Evolutionary conservation across 2,888 invertebrate genomes (phyloP).

Genomic region (Xestia rhomboidea): DNA sequence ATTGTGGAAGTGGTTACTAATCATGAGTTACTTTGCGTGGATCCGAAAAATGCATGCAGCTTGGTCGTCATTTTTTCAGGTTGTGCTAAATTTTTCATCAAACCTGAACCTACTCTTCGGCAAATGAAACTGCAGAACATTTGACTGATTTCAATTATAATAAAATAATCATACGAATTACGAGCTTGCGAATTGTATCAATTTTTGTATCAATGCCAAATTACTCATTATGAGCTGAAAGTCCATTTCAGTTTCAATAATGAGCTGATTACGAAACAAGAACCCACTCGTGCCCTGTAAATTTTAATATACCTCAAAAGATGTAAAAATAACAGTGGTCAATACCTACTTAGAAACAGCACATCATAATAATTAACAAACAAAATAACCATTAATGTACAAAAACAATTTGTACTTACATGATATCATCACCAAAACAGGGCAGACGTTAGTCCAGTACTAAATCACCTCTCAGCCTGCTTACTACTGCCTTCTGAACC

Average conservation of each 20-base stretch:
- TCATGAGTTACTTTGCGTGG: not conserved
- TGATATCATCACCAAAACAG: not conserved
- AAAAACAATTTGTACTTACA: not conserved
- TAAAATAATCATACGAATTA: not conserved
- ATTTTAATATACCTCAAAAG: not conserved
- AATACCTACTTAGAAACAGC: not conserved
- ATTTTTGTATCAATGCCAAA: not conserved
- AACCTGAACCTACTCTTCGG: not conserved
- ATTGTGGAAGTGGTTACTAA: not conserved
- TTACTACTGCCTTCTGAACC: constrained; percentile 7
- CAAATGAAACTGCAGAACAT: not conserved
- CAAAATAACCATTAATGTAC: not conserved
- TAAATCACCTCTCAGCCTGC: constrained; percentile 34
- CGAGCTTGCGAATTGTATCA: rapidly evolving
- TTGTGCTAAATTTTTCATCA: not conserved
- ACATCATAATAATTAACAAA: too few relatives aligned
- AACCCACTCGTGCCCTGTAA: not conserved
- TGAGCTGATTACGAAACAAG: not conserved
- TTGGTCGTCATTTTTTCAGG: not conserved
- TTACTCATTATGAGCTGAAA: not conserved
- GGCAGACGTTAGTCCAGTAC: not conserved
- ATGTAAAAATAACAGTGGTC: not conserved
- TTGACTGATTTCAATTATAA: not conserved
- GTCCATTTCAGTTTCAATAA: not conserved
- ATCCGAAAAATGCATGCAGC: not conserved